These are phyloP conservation scores for Leucophenga maculata DNA, from an alignment of 2,888 invertebrate species.

Conservation along the genomic window DNA sequence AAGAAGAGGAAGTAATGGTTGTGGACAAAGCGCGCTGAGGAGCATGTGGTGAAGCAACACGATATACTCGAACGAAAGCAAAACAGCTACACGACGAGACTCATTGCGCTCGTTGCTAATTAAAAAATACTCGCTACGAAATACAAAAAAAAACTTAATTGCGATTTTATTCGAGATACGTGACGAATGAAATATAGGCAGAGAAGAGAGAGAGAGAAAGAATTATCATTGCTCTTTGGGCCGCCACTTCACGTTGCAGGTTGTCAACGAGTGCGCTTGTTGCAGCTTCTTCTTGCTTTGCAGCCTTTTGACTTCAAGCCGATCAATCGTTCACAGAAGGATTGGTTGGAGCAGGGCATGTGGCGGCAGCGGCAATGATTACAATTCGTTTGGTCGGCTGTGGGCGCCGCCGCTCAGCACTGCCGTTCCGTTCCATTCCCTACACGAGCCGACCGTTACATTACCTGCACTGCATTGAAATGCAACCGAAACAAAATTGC, in stretches of 20 bases:
- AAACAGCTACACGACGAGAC: conserved; percentile 13
- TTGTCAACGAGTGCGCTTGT: background rate
- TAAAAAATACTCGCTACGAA: conserved; percentile 65
- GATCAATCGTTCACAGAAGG: too few species aligned
- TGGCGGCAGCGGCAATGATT: too few species aligned
- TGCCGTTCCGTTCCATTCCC: background rate
- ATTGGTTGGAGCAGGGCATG: too few species aligned
- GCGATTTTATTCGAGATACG: conserved; percentile 64
- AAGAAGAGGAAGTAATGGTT: too few species aligned
- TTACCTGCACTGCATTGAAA: too few species aligned
- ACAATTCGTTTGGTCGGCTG: too few species aligned
- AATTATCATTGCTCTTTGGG: conserved; percentile 11
- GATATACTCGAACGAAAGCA: background rate
- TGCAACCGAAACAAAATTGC: conserved; percentile 27
- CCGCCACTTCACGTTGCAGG: conserved; percentile 2
- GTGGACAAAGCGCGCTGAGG: too few species aligned
- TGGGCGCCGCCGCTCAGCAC: background rate
- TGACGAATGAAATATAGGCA: background rate
- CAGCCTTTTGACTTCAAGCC: background rate
- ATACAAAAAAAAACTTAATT: conserved; percentile 59
- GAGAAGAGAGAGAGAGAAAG: conserved; percentile 29
- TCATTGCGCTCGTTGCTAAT: conserved; percentile 51
- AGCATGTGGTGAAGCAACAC: conserved; percentile 19
- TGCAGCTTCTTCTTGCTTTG: background rate
- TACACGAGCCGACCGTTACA: too few species aligned